phyloP scores from a whole-genome alignment of 2,888 invertebrate species.

The Psylliodes chrysocephalus region DNA sequence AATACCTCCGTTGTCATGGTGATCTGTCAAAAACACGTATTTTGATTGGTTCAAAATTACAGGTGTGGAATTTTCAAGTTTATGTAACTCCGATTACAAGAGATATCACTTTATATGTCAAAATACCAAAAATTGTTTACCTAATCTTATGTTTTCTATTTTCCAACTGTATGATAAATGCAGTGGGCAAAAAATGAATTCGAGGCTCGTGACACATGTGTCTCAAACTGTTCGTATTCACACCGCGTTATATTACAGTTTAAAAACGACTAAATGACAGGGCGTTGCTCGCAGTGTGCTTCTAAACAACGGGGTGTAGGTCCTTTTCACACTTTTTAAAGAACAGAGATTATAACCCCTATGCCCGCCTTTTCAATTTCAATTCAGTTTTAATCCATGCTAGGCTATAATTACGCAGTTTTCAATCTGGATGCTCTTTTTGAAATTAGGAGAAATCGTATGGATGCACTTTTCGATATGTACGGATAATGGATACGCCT shows the following conservation, averaged over 20 bases:
- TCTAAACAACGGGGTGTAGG: slow-evolving; percentile 12
- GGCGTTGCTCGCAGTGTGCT: neutral
- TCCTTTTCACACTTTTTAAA: slow-evolving; percentile 14
- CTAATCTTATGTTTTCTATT: neutral
- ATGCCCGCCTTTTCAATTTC: neutral
- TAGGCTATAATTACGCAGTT: slow-evolving; percentile 7
- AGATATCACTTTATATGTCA: no score
- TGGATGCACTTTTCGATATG: no score
- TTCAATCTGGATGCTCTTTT: neutral
- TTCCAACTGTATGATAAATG: neutral
- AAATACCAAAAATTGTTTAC: no score
- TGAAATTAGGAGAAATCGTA: slow-evolving; percentile 3
- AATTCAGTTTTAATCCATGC: slow-evolving; percentile 3
- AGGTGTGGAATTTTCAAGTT: no score
- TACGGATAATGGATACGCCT: no score
- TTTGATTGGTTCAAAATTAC: no score
- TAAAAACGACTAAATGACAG: neutral
- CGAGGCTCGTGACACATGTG: neutral
- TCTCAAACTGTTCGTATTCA: neutral
- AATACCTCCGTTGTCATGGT: no score
- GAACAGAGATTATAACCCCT: slow-evolving; percentile 14
- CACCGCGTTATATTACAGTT: neutral
- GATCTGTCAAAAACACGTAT: no score
- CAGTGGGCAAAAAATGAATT: neutral
- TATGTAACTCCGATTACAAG: no score